phyloP scores from a whole-genome alignment of 2,113 vertebrate species.

The Sinosuthora webbiana region DNA sequence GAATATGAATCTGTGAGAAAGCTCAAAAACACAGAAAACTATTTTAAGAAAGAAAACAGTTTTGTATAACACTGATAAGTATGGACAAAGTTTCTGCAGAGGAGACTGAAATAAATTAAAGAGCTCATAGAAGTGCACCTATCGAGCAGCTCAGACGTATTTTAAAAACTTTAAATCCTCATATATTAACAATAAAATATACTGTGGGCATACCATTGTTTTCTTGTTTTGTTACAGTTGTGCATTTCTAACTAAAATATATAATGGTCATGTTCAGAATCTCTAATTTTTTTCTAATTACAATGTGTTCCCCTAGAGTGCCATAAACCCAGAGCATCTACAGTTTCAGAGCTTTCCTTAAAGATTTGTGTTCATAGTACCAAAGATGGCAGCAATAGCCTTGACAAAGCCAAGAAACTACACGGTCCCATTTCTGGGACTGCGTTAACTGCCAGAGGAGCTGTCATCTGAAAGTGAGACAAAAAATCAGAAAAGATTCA shows the following conservation, averaged over 20 bases:
- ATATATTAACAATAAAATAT: not conserved
- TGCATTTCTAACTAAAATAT: not conserved
- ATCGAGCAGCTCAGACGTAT: not conserved
- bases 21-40: not conserved
- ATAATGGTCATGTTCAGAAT: not conserved
- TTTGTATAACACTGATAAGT: not conserved
- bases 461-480: not conserved
- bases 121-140: not conserved
- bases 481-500: not conserved
- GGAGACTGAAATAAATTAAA: not conserved
- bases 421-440: not conserved
- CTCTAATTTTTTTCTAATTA: not conserved
- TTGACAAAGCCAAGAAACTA: constrained; percentile 17
- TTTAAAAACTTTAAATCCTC: not conserved
- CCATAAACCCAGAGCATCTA: not conserved
- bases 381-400: not conserved
- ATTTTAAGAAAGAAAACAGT: constrained; percentile 8
- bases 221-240: not conserved
- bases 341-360: not conserved
- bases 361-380: not conserved
- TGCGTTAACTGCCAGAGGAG: not conserved
- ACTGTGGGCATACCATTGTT: not conserved
- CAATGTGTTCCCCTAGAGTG: not conserved
- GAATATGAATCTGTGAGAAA: not conserved
- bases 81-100: not conserved